A percentile compares a stretch with the other conserved stretches of the same genome.
Conservation (phyloP, 2,797 vertebrate genomes). For the Anomalospiza imberbis region DNA sequence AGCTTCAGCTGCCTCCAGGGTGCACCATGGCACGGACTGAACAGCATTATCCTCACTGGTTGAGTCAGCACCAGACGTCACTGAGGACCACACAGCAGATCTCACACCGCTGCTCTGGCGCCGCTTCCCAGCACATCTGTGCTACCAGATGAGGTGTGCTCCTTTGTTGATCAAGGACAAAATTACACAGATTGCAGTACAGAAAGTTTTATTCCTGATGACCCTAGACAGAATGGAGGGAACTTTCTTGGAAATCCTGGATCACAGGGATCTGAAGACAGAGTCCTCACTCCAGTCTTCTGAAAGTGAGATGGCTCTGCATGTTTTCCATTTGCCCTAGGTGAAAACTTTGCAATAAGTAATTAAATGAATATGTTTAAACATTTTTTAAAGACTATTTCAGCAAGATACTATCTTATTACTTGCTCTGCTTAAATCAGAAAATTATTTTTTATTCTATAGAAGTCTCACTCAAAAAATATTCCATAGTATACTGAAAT, state of each 20-base stretch:
- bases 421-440: neutral
- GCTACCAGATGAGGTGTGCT: neutral
- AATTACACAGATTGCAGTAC: neutral
- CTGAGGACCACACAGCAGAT: neutral
- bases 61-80: neutral
- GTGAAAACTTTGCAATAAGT: neutral
- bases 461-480: neutral
- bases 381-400: neutral
- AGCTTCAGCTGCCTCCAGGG: neutral
- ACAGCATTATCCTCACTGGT: neutral
- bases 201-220: neutral
- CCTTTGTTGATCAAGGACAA: neutral
- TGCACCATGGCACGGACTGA: neutral
- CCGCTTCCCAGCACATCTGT: neutral
- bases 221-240: neutral
- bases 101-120: neutral
- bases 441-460: neutral
- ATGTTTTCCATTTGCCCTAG: neutral
- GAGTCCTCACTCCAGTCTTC: neutral
- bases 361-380: neutral
- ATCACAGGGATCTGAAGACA: neutral
- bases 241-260: neutral
- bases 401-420: neutral
- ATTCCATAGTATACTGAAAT: neutral
- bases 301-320: neutral